Evolutionary conservation across 2,888 invertebrate species (phyloP).

Genomic region (Bibio marci): DNA sequence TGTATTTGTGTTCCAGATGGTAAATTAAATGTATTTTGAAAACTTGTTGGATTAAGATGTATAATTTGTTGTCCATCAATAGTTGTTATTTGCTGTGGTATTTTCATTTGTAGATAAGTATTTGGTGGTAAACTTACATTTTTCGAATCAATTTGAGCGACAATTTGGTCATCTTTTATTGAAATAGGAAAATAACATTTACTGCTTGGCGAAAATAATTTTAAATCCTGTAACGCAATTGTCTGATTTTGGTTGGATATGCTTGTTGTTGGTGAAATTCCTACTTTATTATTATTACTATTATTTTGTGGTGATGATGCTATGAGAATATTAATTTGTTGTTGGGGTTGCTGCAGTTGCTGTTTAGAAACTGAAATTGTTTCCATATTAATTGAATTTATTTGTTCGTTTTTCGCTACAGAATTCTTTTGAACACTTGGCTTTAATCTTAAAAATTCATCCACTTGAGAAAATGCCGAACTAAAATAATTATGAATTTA

Average conservation of each 20-base stretch:
- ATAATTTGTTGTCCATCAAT: conserved; percentile 29
- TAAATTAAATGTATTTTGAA: conserved; percentile 15
- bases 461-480: background rate
- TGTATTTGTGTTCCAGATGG: background rate
- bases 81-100: conserved; percentile 27
- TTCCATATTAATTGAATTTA: conserved; percentile 12
- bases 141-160: conserved; percentile 28
- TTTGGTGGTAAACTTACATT: conserved; percentile 27
- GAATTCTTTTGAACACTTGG: conserved; percentile 11
- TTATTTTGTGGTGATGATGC: background rate
- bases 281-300: background rate
- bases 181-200: conserved; percentile 28
- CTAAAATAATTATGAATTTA: conserved; percentile 17
- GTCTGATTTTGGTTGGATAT: conserved; percentile 15
- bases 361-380: conserved; percentile 4
- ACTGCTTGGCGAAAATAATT: conserved; percentile 9
- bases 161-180: conserved; percentile 27
- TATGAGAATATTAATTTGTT: conserved; percentile 9
- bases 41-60: conserved; percentile 25
- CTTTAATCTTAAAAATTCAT: conserved; percentile 8
- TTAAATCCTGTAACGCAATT: conserved; percentile 18
- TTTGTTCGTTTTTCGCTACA: conserved; percentile 15
- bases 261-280: conserved; percentile 9
- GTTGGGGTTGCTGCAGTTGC: conserved; percentile 15
- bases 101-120: conserved; percentile 30